Percentiles rank a stretch among this genome's conserved stretches.
Conservation (phyloP, 2,797 vertebrate genomes). For the Hemibagrus guttatus region DNA sequence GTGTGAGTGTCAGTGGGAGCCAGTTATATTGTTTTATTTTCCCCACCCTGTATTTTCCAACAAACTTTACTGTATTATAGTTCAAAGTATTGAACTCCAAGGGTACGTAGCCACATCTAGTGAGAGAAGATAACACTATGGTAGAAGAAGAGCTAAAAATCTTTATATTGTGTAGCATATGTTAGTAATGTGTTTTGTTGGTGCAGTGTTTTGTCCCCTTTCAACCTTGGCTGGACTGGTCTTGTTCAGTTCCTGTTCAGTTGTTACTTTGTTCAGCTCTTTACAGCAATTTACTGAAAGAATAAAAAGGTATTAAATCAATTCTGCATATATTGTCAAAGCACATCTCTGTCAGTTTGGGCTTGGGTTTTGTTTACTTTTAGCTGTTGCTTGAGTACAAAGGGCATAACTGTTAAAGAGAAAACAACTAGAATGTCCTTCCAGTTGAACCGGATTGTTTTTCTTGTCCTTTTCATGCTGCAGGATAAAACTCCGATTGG, state of each 20-base stretch:
- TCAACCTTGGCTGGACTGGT: neutral
- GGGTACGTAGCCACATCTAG: neutral
- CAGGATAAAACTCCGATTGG: neutral
- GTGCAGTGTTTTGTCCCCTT: neutral
- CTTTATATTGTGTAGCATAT: neutral
- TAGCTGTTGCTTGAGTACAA: neutral
- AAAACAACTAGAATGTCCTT: neutral
- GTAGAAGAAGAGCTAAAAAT: neutral
- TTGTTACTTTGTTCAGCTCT: neutral
- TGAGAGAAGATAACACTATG: neutral
- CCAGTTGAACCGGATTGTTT: constrained; percentile 1
- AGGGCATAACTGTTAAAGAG: neutral
- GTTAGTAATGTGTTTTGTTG: neutral
- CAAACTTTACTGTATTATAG: neutral
- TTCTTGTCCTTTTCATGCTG: neutral
- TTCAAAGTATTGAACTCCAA: too few relatives aligned
- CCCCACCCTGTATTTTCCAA: neutral
- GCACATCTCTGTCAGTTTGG: neutral
- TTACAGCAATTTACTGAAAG: neutral
- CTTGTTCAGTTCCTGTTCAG: neutral
- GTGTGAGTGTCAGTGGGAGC: neutral
- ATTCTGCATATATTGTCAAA: neutral
- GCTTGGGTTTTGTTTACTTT: neutral
- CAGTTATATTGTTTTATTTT: neutral
- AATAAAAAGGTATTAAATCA: neutral